Conservation (phyloP, 2,797 vertebrate species). For the Apogon hyalosoma region DNA sequence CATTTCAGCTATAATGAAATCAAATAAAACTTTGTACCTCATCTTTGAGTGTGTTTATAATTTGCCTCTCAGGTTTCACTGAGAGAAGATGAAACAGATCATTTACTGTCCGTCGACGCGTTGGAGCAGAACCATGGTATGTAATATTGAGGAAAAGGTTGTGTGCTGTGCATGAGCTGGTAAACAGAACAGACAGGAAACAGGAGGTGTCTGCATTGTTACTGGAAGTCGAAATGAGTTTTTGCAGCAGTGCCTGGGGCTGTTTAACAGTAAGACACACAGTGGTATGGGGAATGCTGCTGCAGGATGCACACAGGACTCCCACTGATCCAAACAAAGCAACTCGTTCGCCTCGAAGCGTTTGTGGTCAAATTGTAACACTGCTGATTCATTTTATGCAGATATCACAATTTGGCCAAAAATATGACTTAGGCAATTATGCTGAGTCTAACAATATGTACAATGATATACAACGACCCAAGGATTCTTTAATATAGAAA, state of each 20-base stretch:
- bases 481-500: too few species aligned
- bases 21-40: constrained; percentile 74
- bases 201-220: constrained; percentile 21
- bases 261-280: constrained; percentile 22
- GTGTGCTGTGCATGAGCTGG: not conserved
- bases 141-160: constrained; percentile 18
- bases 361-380: too few species aligned
- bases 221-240: constrained; percentile 29
- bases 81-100: constrained; percentile 17
- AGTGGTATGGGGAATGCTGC: constrained; percentile 32
- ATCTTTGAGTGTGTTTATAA: constrained; percentile 17
- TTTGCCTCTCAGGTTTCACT: constrained; percentile 16
- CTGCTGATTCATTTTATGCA: too few species aligned
- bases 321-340: constrained; percentile 30
- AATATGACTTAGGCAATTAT: too few species aligned
- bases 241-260: constrained; percentile 22
- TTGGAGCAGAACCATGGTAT: constrained; percentile 9
- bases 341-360: too few species aligned
- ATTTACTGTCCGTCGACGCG: constrained; percentile 7
- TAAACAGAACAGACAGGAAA: constrained; percentile 20
- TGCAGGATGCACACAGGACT: constrained; percentile 22
- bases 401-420: too few species aligned
- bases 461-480: too few species aligned
- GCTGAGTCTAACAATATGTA: too few species aligned
- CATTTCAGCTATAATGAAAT: constrained; percentile 62